phyloP scores from a whole-genome alignment of 2,888 invertebrate species.

The Tolmerus cingulatus region DNA sequence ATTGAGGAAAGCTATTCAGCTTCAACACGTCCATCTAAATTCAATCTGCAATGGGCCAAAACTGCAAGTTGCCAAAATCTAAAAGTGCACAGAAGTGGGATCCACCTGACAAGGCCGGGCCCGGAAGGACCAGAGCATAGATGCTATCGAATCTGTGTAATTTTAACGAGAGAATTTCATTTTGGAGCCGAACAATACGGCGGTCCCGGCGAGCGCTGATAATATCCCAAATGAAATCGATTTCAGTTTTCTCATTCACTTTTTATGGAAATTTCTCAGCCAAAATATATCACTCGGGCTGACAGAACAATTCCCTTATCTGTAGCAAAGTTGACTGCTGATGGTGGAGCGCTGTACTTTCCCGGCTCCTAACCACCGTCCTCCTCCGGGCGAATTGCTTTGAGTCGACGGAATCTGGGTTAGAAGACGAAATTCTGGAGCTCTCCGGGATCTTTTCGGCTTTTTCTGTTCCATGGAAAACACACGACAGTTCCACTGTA shows the following conservation, averaged over 20 bases:
- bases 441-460: constrained; percentile 19
- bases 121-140: constrained; percentile 25
- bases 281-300: constrained; percentile 74
- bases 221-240: constrained; percentile 38
- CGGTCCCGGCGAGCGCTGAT: constrained; percentile 30
- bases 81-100: neutral
- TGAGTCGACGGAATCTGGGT: constrained; percentile 37
- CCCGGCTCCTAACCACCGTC: constrained; percentile 25
- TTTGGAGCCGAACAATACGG: constrained; percentile 36
- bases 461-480: constrained; percentile 27
- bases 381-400: constrained; percentile 36
- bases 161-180: constrained; percentile 36
- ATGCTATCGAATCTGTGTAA: constrained; percentile 25
- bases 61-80: neutral
- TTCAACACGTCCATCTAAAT: no score
- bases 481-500: constrained; percentile 39
- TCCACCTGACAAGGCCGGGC: neutral
- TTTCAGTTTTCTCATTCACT: constrained; percentile 40
- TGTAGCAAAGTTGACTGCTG: constrained; percentile 62
- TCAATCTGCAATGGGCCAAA: no score
- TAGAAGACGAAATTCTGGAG: constrained; percentile 38
- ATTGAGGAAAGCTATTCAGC: no score
- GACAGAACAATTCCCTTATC: constrained; percentile 75
- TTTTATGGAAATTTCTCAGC: constrained; percentile 68
- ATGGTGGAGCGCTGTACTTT: constrained; percentile 48